phyloP scores from a whole-genome alignment of 1,140 invertebrate genomes.

The Lordiphosa collinella region DNA sequence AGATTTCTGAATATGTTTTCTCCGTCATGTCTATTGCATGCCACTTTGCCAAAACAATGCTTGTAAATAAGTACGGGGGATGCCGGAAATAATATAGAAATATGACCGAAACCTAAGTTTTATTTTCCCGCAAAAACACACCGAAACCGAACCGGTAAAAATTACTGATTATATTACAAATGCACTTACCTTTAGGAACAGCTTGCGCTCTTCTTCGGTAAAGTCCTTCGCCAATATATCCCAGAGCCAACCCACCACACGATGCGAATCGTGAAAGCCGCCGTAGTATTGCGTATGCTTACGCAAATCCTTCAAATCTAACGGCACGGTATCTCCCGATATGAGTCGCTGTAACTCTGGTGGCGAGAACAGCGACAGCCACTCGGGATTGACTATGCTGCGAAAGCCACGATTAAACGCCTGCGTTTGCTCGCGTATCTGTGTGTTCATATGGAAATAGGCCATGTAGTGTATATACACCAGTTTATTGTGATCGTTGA shows the following conservation, averaged over 20 bases:
- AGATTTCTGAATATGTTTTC: too few relatives aligned
- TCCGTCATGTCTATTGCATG: too few relatives aligned
- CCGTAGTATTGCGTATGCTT: constrained; percentile 99
- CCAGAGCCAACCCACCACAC: constrained; percentile 99
- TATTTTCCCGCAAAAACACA: too few relatives aligned
- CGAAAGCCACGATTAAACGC: constrained; percentile 98
- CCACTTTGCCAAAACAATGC: too few relatives aligned
- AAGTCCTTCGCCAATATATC: constrained; percentile 98
- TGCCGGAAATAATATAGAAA: too few relatives aligned
- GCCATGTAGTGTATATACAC: constrained; percentile 96
- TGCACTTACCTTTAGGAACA: constrained; percentile 91
- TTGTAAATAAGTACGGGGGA: too few relatives aligned
- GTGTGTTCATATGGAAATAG: constrained; percentile 97
- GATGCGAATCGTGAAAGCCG: constrained; percentile 98
- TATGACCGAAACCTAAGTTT: too few relatives aligned
- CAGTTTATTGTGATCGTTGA: constrained; percentile 98
- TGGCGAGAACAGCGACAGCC: constrained; percentile 97
- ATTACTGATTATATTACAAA: too few relatives aligned
- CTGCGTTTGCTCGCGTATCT: constrained; percentile 97
- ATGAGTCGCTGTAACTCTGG: constrained; percentile 96
- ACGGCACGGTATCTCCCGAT: constrained; percentile 93
- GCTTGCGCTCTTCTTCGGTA: constrained; percentile 91
- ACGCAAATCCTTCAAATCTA: constrained; percentile 94
- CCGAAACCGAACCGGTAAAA: too few relatives aligned
- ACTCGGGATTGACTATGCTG: constrained; percentile 96